Conservation (phyloP, 2,888 invertebrate genomes). For the Marronus borbonicus region DNA sequence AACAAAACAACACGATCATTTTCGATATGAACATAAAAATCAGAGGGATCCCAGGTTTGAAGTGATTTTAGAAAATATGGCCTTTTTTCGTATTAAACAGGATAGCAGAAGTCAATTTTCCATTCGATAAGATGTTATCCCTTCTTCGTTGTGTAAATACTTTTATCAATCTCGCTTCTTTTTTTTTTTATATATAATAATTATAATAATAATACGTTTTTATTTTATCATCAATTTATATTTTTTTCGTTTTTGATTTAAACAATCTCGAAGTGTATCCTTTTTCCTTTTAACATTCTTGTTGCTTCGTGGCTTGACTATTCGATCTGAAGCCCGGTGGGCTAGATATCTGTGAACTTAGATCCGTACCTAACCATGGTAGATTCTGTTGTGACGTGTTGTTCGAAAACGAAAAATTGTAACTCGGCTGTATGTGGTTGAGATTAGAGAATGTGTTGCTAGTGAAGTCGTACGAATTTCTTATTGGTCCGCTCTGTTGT, state of each 20-base stretch:
- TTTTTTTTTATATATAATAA: slow-evolving; percentile 25
- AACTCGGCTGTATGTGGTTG: slow-evolving; percentile 42
- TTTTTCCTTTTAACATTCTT: slow-evolving; percentile 48
- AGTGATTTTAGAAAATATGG: no score
- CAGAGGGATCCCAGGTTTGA: no score
- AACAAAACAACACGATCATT: no score
- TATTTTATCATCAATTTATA: slow-evolving; percentile 28
- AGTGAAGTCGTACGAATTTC: slow-evolving; percentile 53
- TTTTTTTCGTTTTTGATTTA: slow-evolving; percentile 33
- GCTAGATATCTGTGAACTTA: slow-evolving; percentile 68
- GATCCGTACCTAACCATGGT: slow-evolving; percentile 66
- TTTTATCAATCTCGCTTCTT: slow-evolving; percentile 9
- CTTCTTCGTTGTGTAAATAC: background rate
- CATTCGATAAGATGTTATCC: background rate
- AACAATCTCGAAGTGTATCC: slow-evolving; percentile 33
- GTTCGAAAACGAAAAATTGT: slow-evolving; percentile 58
- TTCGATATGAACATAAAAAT: no score
- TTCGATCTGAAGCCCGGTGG: slow-evolving; percentile 69
- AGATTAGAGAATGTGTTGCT: slow-evolving; percentile 49
- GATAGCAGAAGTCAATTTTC: slow-evolving; percentile 17
- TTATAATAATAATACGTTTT: slow-evolving; percentile 35
- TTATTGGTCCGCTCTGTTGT: slow-evolving; percentile 52
- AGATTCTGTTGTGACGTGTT: slow-evolving; percentile 60
- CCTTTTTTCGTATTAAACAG: background rate
- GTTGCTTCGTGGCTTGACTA: slow-evolving; percentile 62